Percentiles rank a stretch among this genome's conserved stretches.
Evolutionary conservation across 1,140 invertebrate genomes (phyloP).

Genomic region (Calliphora vicina): DNA sequence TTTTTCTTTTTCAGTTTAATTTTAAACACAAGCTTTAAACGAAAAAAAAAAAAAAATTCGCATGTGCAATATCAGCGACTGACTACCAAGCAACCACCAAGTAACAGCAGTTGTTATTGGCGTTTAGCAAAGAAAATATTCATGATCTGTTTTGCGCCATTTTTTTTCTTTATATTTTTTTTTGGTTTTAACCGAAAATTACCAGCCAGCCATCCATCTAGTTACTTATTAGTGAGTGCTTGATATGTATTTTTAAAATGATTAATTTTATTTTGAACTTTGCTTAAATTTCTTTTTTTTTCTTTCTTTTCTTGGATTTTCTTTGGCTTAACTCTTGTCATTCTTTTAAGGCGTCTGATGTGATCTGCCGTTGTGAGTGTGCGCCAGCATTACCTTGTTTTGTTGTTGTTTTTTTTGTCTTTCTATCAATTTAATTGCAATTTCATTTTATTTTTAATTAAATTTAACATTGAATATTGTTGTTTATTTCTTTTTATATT

Average conservation of each 20-base stretch:
- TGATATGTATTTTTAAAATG: neutral
- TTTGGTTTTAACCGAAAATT: neutral
- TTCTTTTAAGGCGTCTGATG: neutral
- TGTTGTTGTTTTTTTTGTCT: neutral
- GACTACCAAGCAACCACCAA: neutral
- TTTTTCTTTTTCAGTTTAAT: neutral
- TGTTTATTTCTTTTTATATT: neutral
- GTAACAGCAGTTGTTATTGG: neutral
- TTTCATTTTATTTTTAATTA: neutral
- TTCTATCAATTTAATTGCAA: constrained; percentile 3
- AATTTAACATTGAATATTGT: constrained; percentile 12
- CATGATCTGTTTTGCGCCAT: neutral
- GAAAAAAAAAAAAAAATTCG: neutral
- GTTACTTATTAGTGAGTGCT: no score
- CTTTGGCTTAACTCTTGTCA: neutral
- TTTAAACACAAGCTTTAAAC: neutral
- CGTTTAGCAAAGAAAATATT: neutral
- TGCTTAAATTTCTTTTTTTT: neutral
- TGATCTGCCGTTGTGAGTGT: no score
- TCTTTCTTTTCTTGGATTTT: no score
- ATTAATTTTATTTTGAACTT: neutral
- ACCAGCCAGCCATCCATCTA: neutral
- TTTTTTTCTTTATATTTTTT: neutral
- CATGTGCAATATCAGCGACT: neutral
- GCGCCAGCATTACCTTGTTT: no score